Evolutionary conservation across 1,140 invertebrate genomes (phyloP).

Genomic region (Lordiphosa clarofinis): DNA sequence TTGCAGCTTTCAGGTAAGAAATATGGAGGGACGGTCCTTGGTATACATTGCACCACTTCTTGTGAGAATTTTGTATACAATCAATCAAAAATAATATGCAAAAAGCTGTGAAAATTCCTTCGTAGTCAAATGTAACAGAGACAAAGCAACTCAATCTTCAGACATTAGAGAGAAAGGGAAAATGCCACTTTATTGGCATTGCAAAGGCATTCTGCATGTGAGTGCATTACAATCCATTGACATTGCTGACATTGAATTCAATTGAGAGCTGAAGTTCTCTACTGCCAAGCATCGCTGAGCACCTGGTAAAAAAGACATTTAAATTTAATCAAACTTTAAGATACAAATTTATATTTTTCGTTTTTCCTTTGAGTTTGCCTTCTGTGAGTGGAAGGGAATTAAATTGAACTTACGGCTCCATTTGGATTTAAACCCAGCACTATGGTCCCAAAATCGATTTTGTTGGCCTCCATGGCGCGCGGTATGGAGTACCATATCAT

Average conservation of each 20-base stretch:
- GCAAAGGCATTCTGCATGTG: slow-evolving; percentile 10
- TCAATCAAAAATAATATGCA: slow-evolving; percentile 37
- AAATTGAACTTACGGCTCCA: slow-evolving; percentile 21
- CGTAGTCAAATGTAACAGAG: slow-evolving; percentile 19
- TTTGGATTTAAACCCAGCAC: slow-evolving; percentile 12
- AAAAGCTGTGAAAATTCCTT: slow-evolving; percentile 25
- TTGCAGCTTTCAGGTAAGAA: too few species aligned
- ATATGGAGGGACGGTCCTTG: too few species aligned
- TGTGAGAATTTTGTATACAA: slow-evolving; percentile 8
- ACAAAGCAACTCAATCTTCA: slow-evolving; percentile 21
- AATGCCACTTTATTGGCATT: slow-evolving; percentile 38
- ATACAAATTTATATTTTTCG: slow-evolving; percentile 5
- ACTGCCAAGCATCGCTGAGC: slow-evolving; percentile 29
- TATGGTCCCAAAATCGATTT: too few species aligned
- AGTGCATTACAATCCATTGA: slow-evolving; percentile 41
- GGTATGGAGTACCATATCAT: too few species aligned
- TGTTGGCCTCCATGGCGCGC: background rate
- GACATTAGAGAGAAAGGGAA: slow-evolving; percentile 6
- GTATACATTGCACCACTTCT: too few species aligned
- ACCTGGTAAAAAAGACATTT: slow-evolving; percentile 39
- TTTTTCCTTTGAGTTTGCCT: slow-evolving; percentile 18
- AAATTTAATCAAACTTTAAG: slow-evolving; percentile 34
- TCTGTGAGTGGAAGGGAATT: slow-evolving; percentile 17
- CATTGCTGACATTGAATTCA: slow-evolving; percentile 35
- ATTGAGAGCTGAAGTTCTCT: background rate